These are phyloP conservation scores for Acanthornis magna DNA, from an alignment of 2,797 vertebrate species.

Conservation along the genomic window DNA sequence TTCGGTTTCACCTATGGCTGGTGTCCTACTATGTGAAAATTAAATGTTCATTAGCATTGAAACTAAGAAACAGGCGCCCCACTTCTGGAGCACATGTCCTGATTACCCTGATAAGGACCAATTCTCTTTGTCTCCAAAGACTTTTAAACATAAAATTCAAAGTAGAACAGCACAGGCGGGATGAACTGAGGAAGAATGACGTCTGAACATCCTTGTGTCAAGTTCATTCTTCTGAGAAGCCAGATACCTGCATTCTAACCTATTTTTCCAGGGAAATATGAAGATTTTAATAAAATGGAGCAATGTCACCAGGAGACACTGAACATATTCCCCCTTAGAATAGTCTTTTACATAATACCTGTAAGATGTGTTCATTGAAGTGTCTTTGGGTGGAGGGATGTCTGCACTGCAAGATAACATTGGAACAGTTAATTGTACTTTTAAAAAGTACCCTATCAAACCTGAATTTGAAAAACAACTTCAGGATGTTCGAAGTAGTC, in stretches of 20 bases:
- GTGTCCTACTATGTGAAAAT: background rate
- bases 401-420: background rate
- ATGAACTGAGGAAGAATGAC: background rate
- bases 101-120: background rate
- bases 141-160: background rate
- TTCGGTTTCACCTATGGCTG: background rate
- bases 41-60: background rate
- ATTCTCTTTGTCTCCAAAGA: slow-evolving; percentile 13
- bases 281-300: slow-evolving; percentile 27
- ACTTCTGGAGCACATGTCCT: background rate
- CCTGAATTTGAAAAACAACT: background rate
- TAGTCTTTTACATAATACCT: background rate
- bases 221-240: slow-evolving; percentile 5
- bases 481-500: background rate
- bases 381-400: background rate
- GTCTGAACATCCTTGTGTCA: background rate
- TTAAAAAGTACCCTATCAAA: background rate
- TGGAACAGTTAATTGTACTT: background rate
- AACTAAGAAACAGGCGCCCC: background rate
- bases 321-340: background rate
- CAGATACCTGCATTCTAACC: background rate
- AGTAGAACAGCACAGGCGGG: background rate
- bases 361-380: background rate
- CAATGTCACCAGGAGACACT: background rate
- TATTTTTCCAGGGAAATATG: background rate